A percentile compares a stretch with the other conserved stretches of the same genome.
These are phyloP conservation scores for Pelecanoides urinatrix DNA, from an alignment of 2,113 vertebrate genomes.

Conservation along the genomic window DNA sequence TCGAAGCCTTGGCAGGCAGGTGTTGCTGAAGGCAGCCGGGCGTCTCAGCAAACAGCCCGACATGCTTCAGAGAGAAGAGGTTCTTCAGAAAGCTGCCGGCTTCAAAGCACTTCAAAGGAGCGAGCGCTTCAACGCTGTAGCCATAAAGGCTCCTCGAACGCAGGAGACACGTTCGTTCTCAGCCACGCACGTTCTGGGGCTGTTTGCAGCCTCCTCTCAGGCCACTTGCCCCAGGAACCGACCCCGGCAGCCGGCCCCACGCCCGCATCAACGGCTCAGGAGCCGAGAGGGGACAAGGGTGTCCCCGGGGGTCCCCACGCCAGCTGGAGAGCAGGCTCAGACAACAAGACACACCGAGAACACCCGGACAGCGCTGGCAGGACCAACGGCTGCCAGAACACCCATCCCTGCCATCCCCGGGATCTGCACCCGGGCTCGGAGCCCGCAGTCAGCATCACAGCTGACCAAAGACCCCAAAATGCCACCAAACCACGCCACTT, in stretches of 20 bases:
- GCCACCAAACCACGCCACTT: accelerated
- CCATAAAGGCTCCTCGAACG: background rate
- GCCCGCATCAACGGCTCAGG: background rate
- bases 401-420: background rate
- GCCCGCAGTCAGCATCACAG: accelerated
- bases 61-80: background rate
- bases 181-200: background rate
- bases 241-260: background rate
- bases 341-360: accelerated
- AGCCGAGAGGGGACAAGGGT: background rate
- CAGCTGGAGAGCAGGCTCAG: background rate
- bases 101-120: constrained; percentile 6
- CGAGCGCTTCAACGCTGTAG: background rate
- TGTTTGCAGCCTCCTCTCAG: background rate
- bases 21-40: background rate
- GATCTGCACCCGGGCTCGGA: background rate
- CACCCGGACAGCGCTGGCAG: background rate
- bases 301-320: accelerated
- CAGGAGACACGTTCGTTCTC: background rate
- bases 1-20: background rate
- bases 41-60: background rate
- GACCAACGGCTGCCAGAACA: background rate
- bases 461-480: background rate
- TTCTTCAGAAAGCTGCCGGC: background rate
- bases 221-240: background rate